Evolutionary conservation across 2,888 invertebrate species (phyloP).

Genomic region (Melanostoma scalare): DNA sequence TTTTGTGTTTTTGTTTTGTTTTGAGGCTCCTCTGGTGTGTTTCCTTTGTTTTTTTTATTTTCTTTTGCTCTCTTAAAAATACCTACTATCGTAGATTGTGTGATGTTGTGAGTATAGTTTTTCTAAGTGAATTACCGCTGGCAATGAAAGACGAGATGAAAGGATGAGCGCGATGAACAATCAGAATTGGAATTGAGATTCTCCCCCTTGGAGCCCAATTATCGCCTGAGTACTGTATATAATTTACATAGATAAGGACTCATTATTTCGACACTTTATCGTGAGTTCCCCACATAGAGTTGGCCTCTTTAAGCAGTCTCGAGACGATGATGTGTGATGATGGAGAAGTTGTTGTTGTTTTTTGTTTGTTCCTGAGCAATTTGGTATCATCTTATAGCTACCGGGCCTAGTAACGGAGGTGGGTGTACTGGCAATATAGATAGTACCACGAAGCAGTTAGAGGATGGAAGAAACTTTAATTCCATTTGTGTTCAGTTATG

Average conservation of each 20-base stretch:
- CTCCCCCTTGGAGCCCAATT: slow-evolving; percentile 59
- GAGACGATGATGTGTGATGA: slow-evolving; percentile 49
- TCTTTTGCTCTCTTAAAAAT: neutral
- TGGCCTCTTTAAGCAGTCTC: slow-evolving; percentile 15
- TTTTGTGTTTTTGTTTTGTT: neutral
- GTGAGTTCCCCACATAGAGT: slow-evolving; percentile 35
- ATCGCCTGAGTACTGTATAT: slow-evolving; percentile 62
- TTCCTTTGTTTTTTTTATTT: slow-evolving; percentile 21
- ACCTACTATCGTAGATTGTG: slow-evolving; percentile 2
- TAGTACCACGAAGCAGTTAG: slow-evolving; percentile 18
- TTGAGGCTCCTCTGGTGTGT: neutral
- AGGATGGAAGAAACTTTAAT: slow-evolving; percentile 26
- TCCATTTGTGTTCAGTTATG: slow-evolving; percentile 13
- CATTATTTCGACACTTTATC: slow-evolving; percentile 71
- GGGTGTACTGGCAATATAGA: neutral
- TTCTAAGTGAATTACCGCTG: slow-evolving; percentile 59
- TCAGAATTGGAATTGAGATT: slow-evolving; percentile 44
- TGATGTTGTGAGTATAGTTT: slow-evolving; percentile 37
- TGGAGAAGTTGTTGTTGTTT: slow-evolving; percentile 17
- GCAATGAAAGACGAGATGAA: slow-evolving; percentile 57
- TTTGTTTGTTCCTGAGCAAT: slow-evolving; percentile 17
- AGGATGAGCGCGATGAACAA: slow-evolving; percentile 47
- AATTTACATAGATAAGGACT: slow-evolving; percentile 73
- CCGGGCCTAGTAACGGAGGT: slow-evolving; percentile 41
- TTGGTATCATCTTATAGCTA: slow-evolving; percentile 46